Evolutionary conservation across 2,113 vertebrate genomes (phyloP).

Genomic region (Salvelinus alpinus): DNA sequence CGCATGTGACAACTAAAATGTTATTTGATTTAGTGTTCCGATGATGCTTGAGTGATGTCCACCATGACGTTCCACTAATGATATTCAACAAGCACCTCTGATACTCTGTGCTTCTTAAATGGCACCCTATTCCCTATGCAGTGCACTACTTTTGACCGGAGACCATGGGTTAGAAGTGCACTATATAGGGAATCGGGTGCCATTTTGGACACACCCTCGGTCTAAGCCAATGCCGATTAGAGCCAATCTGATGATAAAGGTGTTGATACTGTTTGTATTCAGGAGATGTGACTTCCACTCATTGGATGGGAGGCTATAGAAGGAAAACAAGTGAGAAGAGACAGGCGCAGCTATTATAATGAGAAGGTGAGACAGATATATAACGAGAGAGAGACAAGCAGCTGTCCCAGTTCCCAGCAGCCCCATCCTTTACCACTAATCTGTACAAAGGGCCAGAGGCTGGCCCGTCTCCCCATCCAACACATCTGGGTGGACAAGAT

Average conservation of each 20-base stretch:
- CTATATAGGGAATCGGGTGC: no score
- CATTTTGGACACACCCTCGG: no score
- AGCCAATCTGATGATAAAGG: no score
- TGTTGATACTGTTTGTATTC: background rate
- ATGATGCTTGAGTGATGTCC: background rate
- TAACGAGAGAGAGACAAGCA: background rate
- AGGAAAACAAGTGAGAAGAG: background rate
- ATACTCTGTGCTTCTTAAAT: no score
- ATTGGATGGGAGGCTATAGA: background rate
- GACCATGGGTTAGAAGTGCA: no score
- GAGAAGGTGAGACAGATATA: background rate
- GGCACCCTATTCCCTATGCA: no score
- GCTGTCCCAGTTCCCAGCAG: no score
- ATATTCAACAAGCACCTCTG: background rate
- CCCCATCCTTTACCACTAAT: slow-evolving; percentile 31
- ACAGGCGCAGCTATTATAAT: no score
- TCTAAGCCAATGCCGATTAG: no score
- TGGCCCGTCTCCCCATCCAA: slow-evolving; percentile 4
- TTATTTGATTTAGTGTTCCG: background rate
- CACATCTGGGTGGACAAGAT: slow-evolving; percentile 47
- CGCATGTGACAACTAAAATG: no score
- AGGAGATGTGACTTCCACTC: background rate
- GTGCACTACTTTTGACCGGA: no score
- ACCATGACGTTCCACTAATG: background rate
- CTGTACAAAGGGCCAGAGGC: slow-evolving; percentile 34